Evolutionary conservation across 2,888 invertebrate genomes (phyloP).

Genomic region (Euspilapteryx auroguttella): DNA sequence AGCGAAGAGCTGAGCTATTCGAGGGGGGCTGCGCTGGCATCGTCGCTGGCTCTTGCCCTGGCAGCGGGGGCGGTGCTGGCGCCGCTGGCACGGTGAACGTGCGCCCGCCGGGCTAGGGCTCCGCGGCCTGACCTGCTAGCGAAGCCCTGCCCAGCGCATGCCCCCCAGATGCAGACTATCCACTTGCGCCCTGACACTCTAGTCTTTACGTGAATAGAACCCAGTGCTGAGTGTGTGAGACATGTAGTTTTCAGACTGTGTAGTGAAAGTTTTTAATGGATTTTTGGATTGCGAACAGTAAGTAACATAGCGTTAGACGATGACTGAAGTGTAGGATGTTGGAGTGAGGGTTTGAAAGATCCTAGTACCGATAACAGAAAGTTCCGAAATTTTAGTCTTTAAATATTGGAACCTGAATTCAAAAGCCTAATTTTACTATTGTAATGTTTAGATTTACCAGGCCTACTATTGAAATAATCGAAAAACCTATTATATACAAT

Average conservation of each 20-base stretch:
- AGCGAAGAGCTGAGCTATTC: slow-evolving; percentile 86
- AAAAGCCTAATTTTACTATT: slow-evolving; percentile 44
- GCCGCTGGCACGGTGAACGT: slow-evolving; percentile 57
- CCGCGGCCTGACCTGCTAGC: slow-evolving; percentile 42
- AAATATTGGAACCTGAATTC: slow-evolving; percentile 18
- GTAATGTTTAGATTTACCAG: slow-evolving; percentile 30
- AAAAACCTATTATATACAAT: slow-evolving; percentile 16
- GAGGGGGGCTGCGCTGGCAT: slow-evolving; percentile 47
- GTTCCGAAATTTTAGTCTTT: slow-evolving; percentile 21
- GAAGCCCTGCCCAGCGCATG: slow-evolving; percentile 43
- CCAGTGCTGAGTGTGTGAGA: slow-evolving; percentile 1
- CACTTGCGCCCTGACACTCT: slow-evolving; percentile 37
- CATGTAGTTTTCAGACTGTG: not conserved
- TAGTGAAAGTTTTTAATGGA: not conserved
- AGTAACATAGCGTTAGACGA: too few relatives aligned
- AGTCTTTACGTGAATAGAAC: slow-evolving; percentile 4
- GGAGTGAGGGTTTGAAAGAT: slow-evolving; percentile 8
- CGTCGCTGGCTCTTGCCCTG: slow-evolving; percentile 43
- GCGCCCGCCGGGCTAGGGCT: slow-evolving; percentile 42
- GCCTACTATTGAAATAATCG: slow-evolving; percentile 45
- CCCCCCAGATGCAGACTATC: slow-evolving; percentile 34
- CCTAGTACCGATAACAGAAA: slow-evolving; percentile 17
- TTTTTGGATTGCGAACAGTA: too few relatives aligned
- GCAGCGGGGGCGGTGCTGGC: slow-evolving; percentile 48
- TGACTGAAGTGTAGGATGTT: too few relatives aligned